A percentile compares a stretch with the other conserved stretches of the same genome.
These are phyloP conservation scores for Drosophila flavopinicola DNA, from an alignment of 2,888 invertebrate genomes.

Conservation along the genomic window DNA sequence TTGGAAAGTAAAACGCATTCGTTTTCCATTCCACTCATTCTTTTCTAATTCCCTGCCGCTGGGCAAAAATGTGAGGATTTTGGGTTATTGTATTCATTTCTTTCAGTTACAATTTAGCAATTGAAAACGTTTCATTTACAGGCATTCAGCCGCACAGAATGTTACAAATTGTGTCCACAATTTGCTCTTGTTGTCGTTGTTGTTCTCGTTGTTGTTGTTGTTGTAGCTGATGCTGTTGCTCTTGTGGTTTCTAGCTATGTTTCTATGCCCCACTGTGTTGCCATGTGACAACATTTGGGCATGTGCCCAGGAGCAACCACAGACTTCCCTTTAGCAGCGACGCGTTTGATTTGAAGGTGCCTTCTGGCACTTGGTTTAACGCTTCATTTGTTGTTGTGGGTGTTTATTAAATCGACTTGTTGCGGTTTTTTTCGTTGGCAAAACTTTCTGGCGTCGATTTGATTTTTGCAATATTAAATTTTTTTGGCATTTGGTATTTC, in stretches of 20 bases:
- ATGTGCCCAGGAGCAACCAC: slow-evolving; percentile 48
- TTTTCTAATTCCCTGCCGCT: slow-evolving; percentile 17
- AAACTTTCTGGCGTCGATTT: slow-evolving; percentile 55
- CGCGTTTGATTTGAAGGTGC: slow-evolving; percentile 64
- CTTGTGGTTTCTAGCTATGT: slow-evolving; percentile 36
- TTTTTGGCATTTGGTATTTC: slow-evolving; percentile 34
- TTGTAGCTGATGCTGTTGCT: slow-evolving; percentile 29
- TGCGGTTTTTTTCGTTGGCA: slow-evolving; percentile 44
- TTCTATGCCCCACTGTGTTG: slow-evolving; percentile 27
- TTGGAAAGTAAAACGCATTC: slow-evolving; percentile 5
- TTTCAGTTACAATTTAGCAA: slow-evolving; percentile 50
- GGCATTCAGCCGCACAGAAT: slow-evolving; percentile 51
- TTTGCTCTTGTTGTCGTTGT: slow-evolving; percentile 37
- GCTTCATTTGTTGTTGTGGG: slow-evolving; percentile 23
- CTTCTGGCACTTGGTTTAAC: slow-evolving; percentile 40
- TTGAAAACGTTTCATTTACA: slow-evolving; percentile 60
- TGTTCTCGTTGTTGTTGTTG: slow-evolving; percentile 38
- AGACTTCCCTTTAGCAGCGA: slow-evolving; percentile 33
- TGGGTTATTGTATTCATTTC: slow-evolving; percentile 37
- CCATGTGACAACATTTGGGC: slow-evolving; percentile 32
- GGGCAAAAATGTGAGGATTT: slow-evolving; percentile 22
- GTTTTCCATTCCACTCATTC: neutral
- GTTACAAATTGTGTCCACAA: slow-evolving; percentile 54
- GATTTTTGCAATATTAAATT: slow-evolving; percentile 57
- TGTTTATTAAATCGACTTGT: slow-evolving; percentile 69